phyloP scores from a whole-genome alignment of 1,140 invertebrate species.

The Charaxes varanes region DNA sequence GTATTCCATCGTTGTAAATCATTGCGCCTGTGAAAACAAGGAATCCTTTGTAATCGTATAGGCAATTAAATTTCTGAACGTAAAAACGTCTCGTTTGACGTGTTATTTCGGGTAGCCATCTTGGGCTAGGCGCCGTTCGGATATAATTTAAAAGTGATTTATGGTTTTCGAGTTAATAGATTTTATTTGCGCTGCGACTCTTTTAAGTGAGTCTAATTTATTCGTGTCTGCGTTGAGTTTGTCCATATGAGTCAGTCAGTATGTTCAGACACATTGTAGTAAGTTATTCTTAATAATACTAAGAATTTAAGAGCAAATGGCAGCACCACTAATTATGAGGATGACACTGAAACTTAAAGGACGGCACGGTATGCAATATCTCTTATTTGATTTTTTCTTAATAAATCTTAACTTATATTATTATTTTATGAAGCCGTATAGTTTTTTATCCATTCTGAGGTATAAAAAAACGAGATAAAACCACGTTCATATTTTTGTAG shows the following conservation, averaged over 20 bases:
- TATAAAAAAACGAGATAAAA: too few species aligned
- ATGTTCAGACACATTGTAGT: too few species aligned
- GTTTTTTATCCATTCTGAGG: too few species aligned
- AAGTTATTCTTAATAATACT: too few species aligned
- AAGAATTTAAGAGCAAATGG: too few species aligned
- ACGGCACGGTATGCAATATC: too few species aligned
- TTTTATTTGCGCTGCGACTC: constrained; percentile 43
- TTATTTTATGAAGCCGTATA: too few species aligned
- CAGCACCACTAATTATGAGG: too few species aligned
- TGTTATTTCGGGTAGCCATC: constrained; percentile 29
- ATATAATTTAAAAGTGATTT: constrained; percentile 56
- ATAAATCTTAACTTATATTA: too few species aligned
- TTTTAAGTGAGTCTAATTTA: constrained; percentile 33
- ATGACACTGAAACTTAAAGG: too few species aligned
- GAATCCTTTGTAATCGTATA: constrained; percentile 63
- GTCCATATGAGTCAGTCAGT: constrained; percentile 18
- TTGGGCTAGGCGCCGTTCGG: constrained; percentile 39
- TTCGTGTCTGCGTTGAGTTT: constrained; percentile 19
- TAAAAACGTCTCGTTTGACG: constrained; percentile 44
- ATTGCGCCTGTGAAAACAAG: constrained; percentile 54
- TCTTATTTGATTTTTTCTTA: too few species aligned
- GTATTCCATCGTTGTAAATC: constrained; percentile 41
- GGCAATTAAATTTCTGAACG: constrained; percentile 53
- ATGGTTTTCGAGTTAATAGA: constrained; percentile 36
- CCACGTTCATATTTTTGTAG: too few species aligned